Base-by-base conservation (phyloP, 2,797 vertebrate species). In the Enteromius thamalakanensis region DNA sequence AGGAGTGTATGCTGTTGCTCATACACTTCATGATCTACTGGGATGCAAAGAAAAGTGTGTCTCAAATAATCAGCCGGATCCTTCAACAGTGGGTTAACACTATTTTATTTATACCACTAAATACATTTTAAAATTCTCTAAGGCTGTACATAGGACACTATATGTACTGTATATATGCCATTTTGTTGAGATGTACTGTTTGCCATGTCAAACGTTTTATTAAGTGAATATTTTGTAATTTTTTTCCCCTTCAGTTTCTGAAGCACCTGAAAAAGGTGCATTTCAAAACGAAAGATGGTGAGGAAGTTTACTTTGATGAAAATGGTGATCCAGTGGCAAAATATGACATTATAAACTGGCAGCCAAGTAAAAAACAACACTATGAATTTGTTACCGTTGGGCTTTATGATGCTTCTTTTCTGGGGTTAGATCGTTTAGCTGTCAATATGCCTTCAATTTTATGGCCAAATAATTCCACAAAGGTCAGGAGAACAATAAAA, bases 291-390 rank as follows among this genome's bases (percentile, higher is more conserved):
- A 93, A 92, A 53, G 91, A 92, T 17, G 92, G 92, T 23, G 91
- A 94, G 10, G 87, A 90, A 1, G 92, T 94, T 34, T 91, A 89
- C 75, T 94, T 94, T 68, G 90, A 94, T 87, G 87, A 90, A 23
- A 91, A 93, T 40, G 94, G 93, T 81, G 93, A 94, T 23, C 91
- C 93, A 51, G 70, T 91, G 29, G 93, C 93, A 85, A 93, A 89
- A 82, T 94, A 95, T 90, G 94, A 94, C 60, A 89, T 95, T n/a
- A 91, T 94, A 81, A 95, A 94, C 84, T 94, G 94, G 94, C 93
- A 94, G 76, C 88, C 81, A 7, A 86, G 40, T 64, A 68, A 81
- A 72, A 87, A 90, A 1, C 70, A 85, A 19, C 67, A 80, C 1
- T 88, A 92, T 55, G 86, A 90, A 10, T 93, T 94, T 90, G 91